Evolutionary conservation across 2,113 vertebrate species (phyloP).

Genomic region (Ardeotis arabs): DNA sequence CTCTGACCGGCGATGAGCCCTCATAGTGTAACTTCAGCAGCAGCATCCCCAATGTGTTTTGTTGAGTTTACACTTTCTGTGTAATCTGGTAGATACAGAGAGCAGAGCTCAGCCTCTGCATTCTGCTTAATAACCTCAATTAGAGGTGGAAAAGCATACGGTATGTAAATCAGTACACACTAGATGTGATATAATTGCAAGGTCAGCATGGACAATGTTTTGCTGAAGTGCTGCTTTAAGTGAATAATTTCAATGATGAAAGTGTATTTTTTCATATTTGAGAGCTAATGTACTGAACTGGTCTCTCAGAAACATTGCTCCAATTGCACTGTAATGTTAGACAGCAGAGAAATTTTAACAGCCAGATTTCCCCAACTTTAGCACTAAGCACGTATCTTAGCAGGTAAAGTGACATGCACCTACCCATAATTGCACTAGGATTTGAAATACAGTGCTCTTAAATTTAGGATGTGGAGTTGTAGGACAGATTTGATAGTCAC

Average conservation of each 20-base stretch:
- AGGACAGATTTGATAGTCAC: background rate
- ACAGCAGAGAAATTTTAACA: conserved; percentile 52
- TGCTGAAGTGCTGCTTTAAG: conserved; percentile 69
- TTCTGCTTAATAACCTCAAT: conserved; percentile 70
- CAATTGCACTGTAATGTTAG: conserved; percentile 66
- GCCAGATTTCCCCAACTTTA: background rate
- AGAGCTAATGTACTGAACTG: conserved; percentile 68
- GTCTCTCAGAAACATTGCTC: conserved; percentile 67
- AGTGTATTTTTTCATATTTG: conserved; percentile 66
- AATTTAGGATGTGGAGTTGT: background rate
- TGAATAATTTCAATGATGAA: conserved; percentile 70
- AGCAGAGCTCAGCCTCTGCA: conserved; percentile 28
- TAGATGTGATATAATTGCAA: conserved; percentile 69
- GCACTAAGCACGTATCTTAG: background rate
- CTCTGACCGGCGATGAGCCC: background rate
- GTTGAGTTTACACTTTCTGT: conserved; percentile 29
- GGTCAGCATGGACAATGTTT: conserved; percentile 65
- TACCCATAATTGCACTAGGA: background rate
- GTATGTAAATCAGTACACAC: conserved; percentile 65
- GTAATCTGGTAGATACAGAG: conserved; percentile 1
- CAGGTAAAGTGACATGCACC: background rate
- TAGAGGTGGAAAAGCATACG: conserved; percentile 64
- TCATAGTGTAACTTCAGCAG: background rate
- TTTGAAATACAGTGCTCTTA: background rate
- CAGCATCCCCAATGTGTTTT: background rate